Base-by-base conservation (phyloP, 2,888 invertebrate genomes). In the Aleiodes leptofemur region DNA sequence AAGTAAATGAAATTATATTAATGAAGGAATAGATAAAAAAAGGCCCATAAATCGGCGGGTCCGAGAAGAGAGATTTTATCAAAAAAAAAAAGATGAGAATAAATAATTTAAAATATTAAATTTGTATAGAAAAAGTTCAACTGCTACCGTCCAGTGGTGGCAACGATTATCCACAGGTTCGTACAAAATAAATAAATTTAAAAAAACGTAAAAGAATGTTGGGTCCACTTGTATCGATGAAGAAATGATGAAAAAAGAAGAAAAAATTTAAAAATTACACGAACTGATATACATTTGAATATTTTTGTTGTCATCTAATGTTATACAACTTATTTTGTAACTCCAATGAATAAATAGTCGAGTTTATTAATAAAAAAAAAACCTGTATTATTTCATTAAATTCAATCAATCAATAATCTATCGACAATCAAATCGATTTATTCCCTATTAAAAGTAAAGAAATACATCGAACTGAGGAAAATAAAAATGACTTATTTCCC, bases 291-390 rank as follows among this genome's bases (percentile, higher is more conserved):
- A 73, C 76, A 69, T 81, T 81, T 76, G 71, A 79, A 82, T 86
- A 86, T 87, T 87, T 87, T 86, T 87, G 83, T 87, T 83, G 84
- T 78, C 82, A 76, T 81, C 82, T 79, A 82, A 79, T 83, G 82
- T 85, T 82, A 68, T 73, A 72, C 31, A 69, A 82, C 77, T 88
- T 88, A 87, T 88, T 88, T 88, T 87, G 83, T 87, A 88, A 87
- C 77, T 51, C 43, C 43, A 64, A 23, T 13, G 55, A 88, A 86
- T 86, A 85, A 85, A 83, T 80, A 83, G 80, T 81, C 75, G 78
- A 83, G 75, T 85, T 86, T 84, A 84, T 83, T 84, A 83, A 79
- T 71, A 79, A 53, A 38, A 57, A 74, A 61, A n/a, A 64, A 61
- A n/a, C 3, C 23, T 43, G 9, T 9, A 9, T 43, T 43, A 8